Base-by-base conservation (phyloP, 2,888 invertebrate genomes). In the Pterostichus niger region DNA sequence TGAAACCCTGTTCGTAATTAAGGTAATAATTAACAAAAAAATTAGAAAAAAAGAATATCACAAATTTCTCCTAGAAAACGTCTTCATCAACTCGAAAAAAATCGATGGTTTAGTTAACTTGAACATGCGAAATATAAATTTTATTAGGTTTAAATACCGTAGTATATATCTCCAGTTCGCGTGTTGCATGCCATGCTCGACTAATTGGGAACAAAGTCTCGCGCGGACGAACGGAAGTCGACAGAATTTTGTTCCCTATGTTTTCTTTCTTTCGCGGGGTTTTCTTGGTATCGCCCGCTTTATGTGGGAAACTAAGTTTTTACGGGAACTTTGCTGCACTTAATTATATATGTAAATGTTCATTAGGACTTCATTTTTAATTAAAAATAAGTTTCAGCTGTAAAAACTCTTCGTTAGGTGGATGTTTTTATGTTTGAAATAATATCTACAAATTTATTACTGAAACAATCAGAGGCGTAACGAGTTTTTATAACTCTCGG, bases 91-190 rank as follows among this genome's bases (percentile, higher is more conserved):
- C 49, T 49, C 9, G 73, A 75, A 52, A 79, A 78, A 75, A 82
- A 82, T 82, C 82, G 52, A 82, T 82, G 61, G 75, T 82, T 82
- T 82, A 82, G 59, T 82, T 82, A 59, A 61, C 13, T 71, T 82
- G 59, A 82, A 82, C 82, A 82, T 82, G 82, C 82, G 73, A 82
- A 82, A 75, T 82, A 82, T 82, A 82, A 82, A 82, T 61, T 82
- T 82, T 82, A 82, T 82, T 82, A 82, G 75, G 82, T 82, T 82
- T 82, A 82, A 82, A 82, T 82, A 73, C 82, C 75, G 82, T 73
- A 68, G 80, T 64, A 59, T 59, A 75, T 75, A 79, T 64, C 49
- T 79, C 13, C 10, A 44, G 49, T 49, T 79, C 46, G 79, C 79
- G 79, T 79, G 79, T 68, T 40, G 54, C 79, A 79, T 79, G 79